phyloP scores from a whole-genome alignment of 2,888 invertebrate species.

The Dilophus febrilis region DNA sequence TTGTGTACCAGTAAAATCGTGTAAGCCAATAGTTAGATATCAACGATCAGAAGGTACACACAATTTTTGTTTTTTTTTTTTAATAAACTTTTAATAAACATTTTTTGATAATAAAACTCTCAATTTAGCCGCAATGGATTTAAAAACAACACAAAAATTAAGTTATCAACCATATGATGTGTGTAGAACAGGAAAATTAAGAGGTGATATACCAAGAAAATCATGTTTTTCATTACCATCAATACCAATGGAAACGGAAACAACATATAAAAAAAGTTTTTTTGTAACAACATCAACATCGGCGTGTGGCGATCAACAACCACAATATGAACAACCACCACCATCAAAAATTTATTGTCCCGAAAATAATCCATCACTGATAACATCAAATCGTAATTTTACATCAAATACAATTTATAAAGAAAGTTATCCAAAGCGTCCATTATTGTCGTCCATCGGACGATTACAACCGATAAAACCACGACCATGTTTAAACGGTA shows the following conservation, averaged over 20 bases:
- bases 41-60: conserved; percentile 17
- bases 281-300: no score
- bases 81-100: not conserved
- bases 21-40: conserved; percentile 15
- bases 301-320: conserved; percentile 22
- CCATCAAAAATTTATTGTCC: no score
- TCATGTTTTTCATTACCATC: conserved; percentile 20
- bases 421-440: conserved; percentile 21
- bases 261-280: conserved; percentile 43
- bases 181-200: no score
- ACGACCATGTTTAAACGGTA: conserved; percentile 25
- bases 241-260: conserved; percentile 30
- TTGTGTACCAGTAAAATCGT: not conserved
- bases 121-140: conserved; percentile 21
- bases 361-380: conserved; percentile 8
- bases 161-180: conserved; percentile 36
- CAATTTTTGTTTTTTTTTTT: no score
- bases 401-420: not conserved
- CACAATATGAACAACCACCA: not conserved
- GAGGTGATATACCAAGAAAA: conserved; percentile 22
- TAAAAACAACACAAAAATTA: conserved; percentile 37
- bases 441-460: conserved; percentile 13
- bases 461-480: conserved; percentile 31
- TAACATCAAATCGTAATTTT: not conserved
- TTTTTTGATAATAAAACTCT: not conserved